Conservation (phyloP, 2,888 invertebrate genomes). For the Amphipoea oculea region DNA sequence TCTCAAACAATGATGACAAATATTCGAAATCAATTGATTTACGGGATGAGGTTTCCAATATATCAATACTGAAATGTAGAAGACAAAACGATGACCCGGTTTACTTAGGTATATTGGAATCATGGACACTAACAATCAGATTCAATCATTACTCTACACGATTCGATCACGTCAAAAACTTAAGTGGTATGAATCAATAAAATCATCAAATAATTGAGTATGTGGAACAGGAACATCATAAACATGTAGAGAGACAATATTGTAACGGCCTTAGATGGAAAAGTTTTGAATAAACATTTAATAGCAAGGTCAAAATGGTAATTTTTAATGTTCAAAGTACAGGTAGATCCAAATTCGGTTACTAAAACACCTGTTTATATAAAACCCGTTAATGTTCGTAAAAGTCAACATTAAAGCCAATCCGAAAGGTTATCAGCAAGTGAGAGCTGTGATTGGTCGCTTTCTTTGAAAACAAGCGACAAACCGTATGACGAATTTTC, state of each 20-base stretch:
- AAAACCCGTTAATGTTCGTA: slow-evolving; percentile 32
- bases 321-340: slow-evolving; percentile 8
- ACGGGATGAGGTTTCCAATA: neutral
- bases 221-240: slow-evolving; percentile 46
- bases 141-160: slow-evolving; percentile 57
- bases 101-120: slow-evolving; percentile 45
- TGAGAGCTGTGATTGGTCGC: slow-evolving; percentile 22
- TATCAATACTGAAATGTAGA: neutral
- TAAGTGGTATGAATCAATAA: slow-evolving; percentile 62
- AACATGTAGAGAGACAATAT: slow-evolving; percentile 4
- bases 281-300: slow-evolving; percentile 4
- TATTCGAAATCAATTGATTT: slow-evolving; percentile 1
- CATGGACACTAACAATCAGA: slow-evolving; percentile 46
- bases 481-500: neutral
- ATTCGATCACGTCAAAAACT: slow-evolving; percentile 60
- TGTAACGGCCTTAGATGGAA: neutral
- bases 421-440: slow-evolving; percentile 27
- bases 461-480: slow-evolving; percentile 9
- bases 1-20: neutral
- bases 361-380: slow-evolving; percentile 15
- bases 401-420: slow-evolving; percentile 36
- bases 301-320: slow-evolving; percentile 2
- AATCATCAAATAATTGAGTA: slow-evolving; percentile 55
- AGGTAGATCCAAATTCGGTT: slow-evolving; percentile 4
- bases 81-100: slow-evolving; percentile 27